Percentiles rank a stretch among this genome's conserved stretches.
Conservation (phyloP, 2,797 vertebrate species). For the Austrolebias charrua region DNA sequence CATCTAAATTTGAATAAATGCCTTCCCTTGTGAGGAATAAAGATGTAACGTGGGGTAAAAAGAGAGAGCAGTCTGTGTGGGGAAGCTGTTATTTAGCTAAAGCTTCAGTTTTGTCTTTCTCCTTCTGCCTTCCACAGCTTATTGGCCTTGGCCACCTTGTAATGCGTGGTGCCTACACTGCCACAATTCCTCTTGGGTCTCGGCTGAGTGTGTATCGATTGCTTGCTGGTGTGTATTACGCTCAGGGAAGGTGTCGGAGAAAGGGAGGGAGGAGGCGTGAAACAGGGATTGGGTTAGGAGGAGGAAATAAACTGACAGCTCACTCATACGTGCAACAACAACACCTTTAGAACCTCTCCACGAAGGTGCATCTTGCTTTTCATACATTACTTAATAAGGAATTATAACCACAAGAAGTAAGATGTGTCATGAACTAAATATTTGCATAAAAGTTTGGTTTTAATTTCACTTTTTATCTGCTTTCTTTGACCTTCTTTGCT, state of each 20-base stretch:
- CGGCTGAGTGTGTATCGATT: constrained; percentile 76
- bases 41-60: constrained; percentile 28
- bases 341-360: constrained; percentile 51
- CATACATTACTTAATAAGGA: neutral
- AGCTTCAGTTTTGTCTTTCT: constrained; percentile 55
- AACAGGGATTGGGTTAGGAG: constrained; percentile 55
- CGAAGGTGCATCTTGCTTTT: constrained; percentile 12
- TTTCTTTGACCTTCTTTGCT: constrained; percentile 7
- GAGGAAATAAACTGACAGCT: constrained; percentile 73
- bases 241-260: constrained; percentile 69
- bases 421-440: constrained; percentile 1
- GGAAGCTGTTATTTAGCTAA: constrained; percentile 63
- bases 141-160: constrained; percentile 78
- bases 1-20: constrained; percentile 48
- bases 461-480: constrained; percentile 8
- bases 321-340: constrained; percentile 63
- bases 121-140: constrained; percentile 59
- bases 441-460: neutral
- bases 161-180: constrained; percentile 77
- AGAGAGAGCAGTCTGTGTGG: constrained; percentile 21
- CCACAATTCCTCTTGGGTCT: constrained; percentile 80
- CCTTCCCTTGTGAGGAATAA: constrained; percentile 27
- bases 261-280: constrained; percentile 37
- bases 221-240: constrained; percentile 77
- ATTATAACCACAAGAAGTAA: constrained; percentile 1